Conservation (phyloP, 92 coral and sea anemone genomes). For the Pocillopora meandrina region DNA sequence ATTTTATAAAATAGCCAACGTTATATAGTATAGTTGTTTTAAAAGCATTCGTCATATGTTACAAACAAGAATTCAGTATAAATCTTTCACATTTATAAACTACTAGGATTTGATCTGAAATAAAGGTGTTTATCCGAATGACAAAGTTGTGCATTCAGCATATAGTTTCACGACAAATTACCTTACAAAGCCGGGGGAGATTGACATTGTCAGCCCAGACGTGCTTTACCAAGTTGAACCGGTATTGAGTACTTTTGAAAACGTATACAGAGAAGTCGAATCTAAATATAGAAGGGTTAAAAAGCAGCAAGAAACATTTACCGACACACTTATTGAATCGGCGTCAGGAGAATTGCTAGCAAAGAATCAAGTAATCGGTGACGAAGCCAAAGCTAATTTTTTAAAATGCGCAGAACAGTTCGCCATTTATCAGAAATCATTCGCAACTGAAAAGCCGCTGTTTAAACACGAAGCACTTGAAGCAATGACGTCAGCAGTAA, state of each 20-base stretch:
- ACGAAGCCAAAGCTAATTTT: background rate
- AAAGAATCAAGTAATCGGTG: conserved; percentile 45
- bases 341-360: background rate
- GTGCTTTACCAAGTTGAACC: conserved; percentile 47
- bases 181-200: no score
- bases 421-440: conserved; percentile 14
- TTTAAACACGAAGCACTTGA: background rate
- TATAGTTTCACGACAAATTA: no score
- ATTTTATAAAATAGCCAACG: no score
- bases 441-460: background rate
- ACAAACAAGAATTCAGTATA: no score
- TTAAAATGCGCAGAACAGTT: conserved; percentile 17
- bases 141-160: no score
- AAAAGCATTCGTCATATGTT: no score
- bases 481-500: conserved; percentile 27
- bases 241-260: conserved; percentile 32
- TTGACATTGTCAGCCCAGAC: background rate
- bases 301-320: conserved; percentile 37
- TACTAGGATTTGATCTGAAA: no score
- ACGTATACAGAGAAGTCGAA: conserved; percentile 56
- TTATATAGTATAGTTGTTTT: no score
- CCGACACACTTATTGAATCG: no score
- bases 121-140: no score
- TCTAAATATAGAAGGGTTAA: conserved; percentile 52
- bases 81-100: no score